Evolutionary conservation across 2,797 vertebrate species (phyloP).

Genomic region (Enteromius treurensis): DNA sequence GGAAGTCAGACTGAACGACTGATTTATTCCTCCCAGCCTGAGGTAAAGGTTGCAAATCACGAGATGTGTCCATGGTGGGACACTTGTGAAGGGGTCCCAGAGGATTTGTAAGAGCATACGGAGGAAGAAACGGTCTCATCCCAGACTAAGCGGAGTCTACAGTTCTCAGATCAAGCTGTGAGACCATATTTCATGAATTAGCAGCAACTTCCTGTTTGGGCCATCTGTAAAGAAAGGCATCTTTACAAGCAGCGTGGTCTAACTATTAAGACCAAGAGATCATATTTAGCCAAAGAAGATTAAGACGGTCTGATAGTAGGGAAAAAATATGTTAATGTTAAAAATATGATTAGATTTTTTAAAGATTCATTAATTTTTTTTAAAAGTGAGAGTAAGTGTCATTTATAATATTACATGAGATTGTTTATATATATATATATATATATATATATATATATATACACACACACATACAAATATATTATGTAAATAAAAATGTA

Average conservation of each 20-base stretch:
- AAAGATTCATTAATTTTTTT: no score
- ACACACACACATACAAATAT: no score
- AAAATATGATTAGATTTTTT: not conserved
- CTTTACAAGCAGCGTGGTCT: not conserved
- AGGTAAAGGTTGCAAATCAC: slow-evolving; percentile 37
- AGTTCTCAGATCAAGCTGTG: not conserved
- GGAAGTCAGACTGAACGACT: slow-evolving; percentile 46
- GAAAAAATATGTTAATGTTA: not conserved
- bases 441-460: no score
- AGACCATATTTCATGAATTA: slow-evolving; percentile 9
- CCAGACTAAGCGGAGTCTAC: not conserved
- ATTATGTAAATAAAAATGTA: no score
- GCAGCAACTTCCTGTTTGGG: slow-evolving; percentile 16
- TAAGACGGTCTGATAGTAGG: no score
- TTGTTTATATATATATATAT: not conserved
- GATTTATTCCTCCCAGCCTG: slow-evolving; percentile 15
- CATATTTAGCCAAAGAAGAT: not conserved
- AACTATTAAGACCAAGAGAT: not conserved
- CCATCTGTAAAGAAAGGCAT: slow-evolving; percentile 20
- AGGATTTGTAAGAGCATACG: slow-evolving; percentile 12
- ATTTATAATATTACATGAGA: not conserved
- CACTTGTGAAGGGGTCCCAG: slow-evolving; percentile 28
- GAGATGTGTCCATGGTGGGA: not conserved
- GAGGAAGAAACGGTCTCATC: slow-evolving; percentile 9
- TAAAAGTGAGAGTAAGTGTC: not conserved